phyloP scores from a whole-genome alignment of 2,113 vertebrate species.

The Cepphus grylle region DNA sequence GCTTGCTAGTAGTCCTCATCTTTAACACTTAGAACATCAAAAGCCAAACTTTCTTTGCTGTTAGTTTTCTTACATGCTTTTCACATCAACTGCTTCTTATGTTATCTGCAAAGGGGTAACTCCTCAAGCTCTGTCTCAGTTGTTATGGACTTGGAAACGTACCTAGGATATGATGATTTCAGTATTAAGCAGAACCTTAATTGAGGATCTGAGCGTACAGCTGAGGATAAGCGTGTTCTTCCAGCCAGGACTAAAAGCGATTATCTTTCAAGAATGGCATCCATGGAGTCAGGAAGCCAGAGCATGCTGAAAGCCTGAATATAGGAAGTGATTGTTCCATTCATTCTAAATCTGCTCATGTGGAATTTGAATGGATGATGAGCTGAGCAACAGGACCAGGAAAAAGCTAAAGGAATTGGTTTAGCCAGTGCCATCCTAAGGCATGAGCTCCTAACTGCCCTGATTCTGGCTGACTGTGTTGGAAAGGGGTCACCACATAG shows the following conservation, averaged over 20 bases:
- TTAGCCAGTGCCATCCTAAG: background rate
- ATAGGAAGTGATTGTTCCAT: background rate
- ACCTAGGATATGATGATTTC: background rate
- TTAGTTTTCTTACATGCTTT: background rate
- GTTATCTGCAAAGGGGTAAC: background rate
- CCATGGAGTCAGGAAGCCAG: background rate
- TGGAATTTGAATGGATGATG: background rate
- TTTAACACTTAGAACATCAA: background rate
- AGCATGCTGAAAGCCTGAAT: background rate
- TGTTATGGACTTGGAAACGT: background rate
- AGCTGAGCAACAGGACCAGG: background rate
- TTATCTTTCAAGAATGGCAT: background rate
- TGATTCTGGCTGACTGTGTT: background rate
- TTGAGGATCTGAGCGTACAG: background rate
- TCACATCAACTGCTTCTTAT: background rate
- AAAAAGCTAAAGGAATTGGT: background rate
- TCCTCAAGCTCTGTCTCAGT: background rate
- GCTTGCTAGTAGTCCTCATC: background rate
- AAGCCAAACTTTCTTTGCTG: background rate
- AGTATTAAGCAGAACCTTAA: background rate
- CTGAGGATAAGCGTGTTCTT: background rate
- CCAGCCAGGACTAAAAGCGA: background rate
- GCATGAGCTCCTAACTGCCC: background rate
- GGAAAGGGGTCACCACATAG: fast-evolving
- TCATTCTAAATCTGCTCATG: background rate